Percentiles rank a stretch among this genome's conserved stretches.
These are phyloP conservation scores for Nerophis lumbriciformis DNA, from an alignment of 2,113 vertebrate species.

Conservation along the genomic window DNA sequence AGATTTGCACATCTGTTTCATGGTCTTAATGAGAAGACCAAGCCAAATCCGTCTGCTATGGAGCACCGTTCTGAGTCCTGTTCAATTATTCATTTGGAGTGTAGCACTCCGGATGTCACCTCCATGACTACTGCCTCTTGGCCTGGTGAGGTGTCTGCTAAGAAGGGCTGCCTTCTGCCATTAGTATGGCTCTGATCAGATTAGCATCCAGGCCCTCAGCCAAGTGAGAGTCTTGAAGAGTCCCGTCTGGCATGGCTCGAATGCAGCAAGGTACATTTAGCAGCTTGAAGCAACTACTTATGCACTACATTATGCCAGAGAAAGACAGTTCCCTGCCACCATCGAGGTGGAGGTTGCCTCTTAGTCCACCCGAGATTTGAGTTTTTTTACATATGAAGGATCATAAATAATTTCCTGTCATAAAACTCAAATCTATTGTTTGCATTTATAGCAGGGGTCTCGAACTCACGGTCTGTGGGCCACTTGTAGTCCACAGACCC, in stretches of 20 bases:
- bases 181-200: conserved; percentile 52
- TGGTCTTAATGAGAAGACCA: conserved; percentile 17
- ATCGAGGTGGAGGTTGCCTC: conserved; percentile 13
- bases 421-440: neutral
- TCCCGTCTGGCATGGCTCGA: conserved; percentile 34
- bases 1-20: conserved; percentile 29
- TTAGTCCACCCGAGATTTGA: neutral
- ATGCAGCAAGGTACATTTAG: conserved; percentile 48
- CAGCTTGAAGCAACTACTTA: conserved; percentile 46
- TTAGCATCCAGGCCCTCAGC: conserved; percentile 44
- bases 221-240: conserved; percentile 31
- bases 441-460: no score
- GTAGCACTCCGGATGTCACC: conserved; percentile 39
- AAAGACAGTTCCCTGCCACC: conserved; percentile 14
- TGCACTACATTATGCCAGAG: conserved; percentile 35
- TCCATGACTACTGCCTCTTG: conserved; percentile 38
- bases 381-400: neutral
- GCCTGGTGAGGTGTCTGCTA: conserved; percentile 38
- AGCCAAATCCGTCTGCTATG: conserved; percentile 22
- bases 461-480: no score
- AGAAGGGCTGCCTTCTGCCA: conserved; percentile 49
- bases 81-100: conserved; percentile 48
- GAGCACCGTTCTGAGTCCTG: conserved; percentile 19
- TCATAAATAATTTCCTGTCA: neutral
- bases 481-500: no score